Percentiles rank a stretch among this genome's conserved stretches.
These are phyloP conservation scores for Conus betulinus DNA, from an alignment of 1,140 invertebrate genomes.

Conservation along the genomic window DNA sequence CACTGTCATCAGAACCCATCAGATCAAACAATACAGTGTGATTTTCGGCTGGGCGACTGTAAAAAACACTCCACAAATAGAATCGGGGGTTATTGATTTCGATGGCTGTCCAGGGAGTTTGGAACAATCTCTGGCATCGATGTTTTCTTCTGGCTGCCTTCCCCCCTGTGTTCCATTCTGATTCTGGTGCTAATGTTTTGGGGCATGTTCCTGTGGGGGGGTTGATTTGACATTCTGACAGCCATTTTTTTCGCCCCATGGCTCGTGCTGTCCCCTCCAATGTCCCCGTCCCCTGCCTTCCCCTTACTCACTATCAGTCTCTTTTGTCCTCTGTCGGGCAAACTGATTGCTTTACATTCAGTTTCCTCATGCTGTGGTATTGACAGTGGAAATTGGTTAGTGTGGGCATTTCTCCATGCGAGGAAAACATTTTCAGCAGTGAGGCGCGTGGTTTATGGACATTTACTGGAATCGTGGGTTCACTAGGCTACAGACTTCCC, in stretches of 20 bases:
- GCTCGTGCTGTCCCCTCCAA: not conserved
- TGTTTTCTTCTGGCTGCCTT: not conserved
- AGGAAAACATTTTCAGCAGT: too few relatives aligned
- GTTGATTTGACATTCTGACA: not conserved
- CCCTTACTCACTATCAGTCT: slow-evolving; percentile 29
- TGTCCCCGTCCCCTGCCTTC: not conserved
- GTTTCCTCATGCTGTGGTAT: not conserved
- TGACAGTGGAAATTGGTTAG: not conserved
- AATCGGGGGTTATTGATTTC: not conserved
- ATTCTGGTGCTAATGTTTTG: not conserved
- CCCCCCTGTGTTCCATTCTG: not conserved
- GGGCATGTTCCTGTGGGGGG: not conserved
- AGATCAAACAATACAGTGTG: not conserved
- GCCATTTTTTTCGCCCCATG: not conserved
- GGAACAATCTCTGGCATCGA: not conserved
- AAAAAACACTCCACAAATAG: not conserved
- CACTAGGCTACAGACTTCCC: too few relatives aligned
- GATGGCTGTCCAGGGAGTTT: not conserved
- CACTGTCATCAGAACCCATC: not conserved
- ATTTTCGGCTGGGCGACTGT: not conserved
- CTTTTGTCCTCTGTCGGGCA: not conserved
- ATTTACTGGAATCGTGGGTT: too few relatives aligned
- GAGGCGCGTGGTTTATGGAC: too few relatives aligned
- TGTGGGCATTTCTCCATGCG: not conserved
- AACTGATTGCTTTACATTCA: not conserved